A percentile compares a stretch with the other conserved stretches of the same genome.
Evolutionary conservation across 2,797 vertebrate genomes (phyloP).

Genomic region (Lerista edwardsae): DNA sequence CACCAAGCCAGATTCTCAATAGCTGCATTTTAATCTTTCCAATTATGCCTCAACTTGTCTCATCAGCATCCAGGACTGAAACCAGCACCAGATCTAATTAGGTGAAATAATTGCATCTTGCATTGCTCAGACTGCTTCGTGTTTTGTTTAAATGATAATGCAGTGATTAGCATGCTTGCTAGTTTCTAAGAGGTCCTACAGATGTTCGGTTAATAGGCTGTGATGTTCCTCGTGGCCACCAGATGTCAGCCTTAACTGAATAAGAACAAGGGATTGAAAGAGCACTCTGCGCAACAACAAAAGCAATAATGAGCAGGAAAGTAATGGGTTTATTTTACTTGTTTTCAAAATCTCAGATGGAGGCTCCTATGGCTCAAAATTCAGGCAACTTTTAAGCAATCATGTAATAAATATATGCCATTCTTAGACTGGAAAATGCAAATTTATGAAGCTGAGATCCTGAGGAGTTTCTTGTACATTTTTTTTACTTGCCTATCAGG

Average conservation of each 20-base stretch:
- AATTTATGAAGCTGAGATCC: not conserved
- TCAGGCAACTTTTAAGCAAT: not conserved
- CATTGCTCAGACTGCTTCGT: slow-evolving; percentile 50
- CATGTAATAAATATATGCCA: not conserved
- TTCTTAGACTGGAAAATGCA: not conserved
- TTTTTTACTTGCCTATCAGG: not conserved
- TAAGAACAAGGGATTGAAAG: not conserved
- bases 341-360: not conserved
- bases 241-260: slow-evolving; percentile 74
- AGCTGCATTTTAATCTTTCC: slow-evolving; percentile 12
- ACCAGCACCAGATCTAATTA: slow-evolving; percentile 42
- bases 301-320: not conserved
- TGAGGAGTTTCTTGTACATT: not conserved
- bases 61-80: not conserved
- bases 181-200: accelerated
- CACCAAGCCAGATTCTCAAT: not conserved
- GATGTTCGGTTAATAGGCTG: slow-evolving; percentile 40
- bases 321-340: not conserved
- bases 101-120: slow-evolving; percentile 64
- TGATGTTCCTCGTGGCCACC: slow-evolving; percentile 61
- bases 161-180: slow-evolving; percentile 41
- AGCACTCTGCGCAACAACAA: not conserved
- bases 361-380: not conserved
- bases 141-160: slow-evolving; percentile 55
- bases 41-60: slow-evolving; percentile 25